Base-by-base conservation (phyloP, 2,113 vertebrate species). In the Chaetops frenatus region DNA sequence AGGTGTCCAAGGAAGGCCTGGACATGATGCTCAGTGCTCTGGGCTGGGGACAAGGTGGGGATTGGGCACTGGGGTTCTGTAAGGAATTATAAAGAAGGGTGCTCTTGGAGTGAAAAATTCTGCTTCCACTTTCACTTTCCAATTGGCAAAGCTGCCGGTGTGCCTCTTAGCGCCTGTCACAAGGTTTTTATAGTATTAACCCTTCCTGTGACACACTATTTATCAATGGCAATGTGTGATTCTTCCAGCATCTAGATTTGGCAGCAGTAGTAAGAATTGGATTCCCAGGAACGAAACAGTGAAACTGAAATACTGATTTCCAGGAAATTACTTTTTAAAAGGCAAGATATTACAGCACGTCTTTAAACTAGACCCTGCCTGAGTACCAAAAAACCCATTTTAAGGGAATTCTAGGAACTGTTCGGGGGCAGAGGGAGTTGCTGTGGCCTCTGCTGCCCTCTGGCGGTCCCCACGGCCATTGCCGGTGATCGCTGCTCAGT, bases 391-490 rank as follows among this genome's bases (percentile, higher is more conserved):
- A 40, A 15, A 1, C 1, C 10, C 10, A 5, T 13, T 29, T 22
- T 5, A 16, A 64, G 48, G 9, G 29, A 14, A 17, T 47, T 74
- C 31, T 5, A 7, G 28, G 15, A 15, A n/a, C 61, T 1, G 19
- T 28, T 0, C 3, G 14, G 48, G 50, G 74, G 5, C 23, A 6
- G 47, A 28, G 69, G 10, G 8, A 6, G 35, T 86, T 57, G 28
- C 10, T 33, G 81, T 61, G 70, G 53, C 51, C 58, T 93, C 61
- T 89, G 14, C 90, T 90, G 94, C 95, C 96, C 96, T 87, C 97
- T 95, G 35, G 95, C 77, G 98, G 85, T 25, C 24, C 40, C 9
- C 23, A 1, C 2, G 19, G n/a, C 23, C 56, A 6, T 14, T 66
- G 76, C 71, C 17, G 3, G 36, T 0, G 7, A 4, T 19, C 14